These are phyloP conservation scores for Saiga tatarica DNA, from an alignment of 2,113 vertebrate genomes.

Conservation along the genomic window DNA sequence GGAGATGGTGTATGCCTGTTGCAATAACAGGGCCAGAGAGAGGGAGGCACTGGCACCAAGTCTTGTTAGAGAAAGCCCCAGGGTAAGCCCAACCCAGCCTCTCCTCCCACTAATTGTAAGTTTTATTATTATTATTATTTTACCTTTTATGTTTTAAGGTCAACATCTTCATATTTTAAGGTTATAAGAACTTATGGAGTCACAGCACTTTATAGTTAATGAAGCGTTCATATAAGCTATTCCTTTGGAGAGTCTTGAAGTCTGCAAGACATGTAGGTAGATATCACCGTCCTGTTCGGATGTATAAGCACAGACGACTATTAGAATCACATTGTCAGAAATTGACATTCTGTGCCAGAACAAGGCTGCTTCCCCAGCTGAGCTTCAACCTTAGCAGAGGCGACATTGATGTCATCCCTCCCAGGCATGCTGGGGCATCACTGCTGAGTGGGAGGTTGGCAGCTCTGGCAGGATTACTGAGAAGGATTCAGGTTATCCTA, in stretches of 20 bases:
- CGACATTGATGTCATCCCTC: not conserved
- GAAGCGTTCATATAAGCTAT: not conserved
- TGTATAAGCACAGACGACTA: not conserved
- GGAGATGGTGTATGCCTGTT: constrained; percentile 13
- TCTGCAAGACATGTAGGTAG: not conserved
- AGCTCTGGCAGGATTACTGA: not conserved
- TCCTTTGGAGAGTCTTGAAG: not conserved
- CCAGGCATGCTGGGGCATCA: not conserved
- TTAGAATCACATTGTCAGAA: not conserved
- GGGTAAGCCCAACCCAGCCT: not conserved
- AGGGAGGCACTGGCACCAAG: not conserved
- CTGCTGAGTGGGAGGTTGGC: constrained; percentile 12
- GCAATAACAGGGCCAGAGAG: not conserved
- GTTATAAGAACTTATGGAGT: not conserved
- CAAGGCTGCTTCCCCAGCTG: not conserved
- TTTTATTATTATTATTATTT: not conserved
- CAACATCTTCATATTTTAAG: not conserved
- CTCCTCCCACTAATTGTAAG: not conserved
- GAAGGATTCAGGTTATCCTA: constrained; percentile 43
- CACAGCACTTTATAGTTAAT: not conserved
- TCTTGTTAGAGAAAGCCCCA: not conserved
- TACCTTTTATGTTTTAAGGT: not conserved
- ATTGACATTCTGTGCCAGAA: not conserved
- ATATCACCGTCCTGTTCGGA: not conserved
- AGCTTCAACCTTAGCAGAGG: not conserved